Evolutionary conservation across 1,140 invertebrate genomes (phyloP).

Genomic region (Musca vetustissima): DNA sequence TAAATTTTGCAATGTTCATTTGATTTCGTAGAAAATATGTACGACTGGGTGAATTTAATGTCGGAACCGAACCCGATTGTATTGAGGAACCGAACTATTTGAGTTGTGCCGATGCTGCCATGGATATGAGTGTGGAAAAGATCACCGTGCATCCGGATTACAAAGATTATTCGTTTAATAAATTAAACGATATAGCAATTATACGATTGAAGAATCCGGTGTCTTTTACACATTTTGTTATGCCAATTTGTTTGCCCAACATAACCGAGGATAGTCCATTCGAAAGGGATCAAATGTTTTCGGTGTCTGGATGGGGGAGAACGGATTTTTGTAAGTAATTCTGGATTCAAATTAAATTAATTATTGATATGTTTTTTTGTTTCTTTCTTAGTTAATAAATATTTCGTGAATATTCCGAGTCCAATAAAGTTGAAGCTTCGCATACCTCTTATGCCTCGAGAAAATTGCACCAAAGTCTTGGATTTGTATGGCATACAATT

Average conservation of each 20-base stretch:
- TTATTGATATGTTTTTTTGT: not conserved
- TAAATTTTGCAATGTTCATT: not conserved
- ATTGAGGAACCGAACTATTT: constrained; percentile 48
- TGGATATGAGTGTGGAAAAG: constrained; percentile 51
- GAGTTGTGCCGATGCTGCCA: constrained; percentile 51
- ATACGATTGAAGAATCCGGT: constrained; percentile 74
- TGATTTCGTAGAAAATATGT: constrained; percentile 55
- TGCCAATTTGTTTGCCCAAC: constrained; percentile 76
- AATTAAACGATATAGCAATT: constrained; percentile 73
- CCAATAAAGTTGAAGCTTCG: constrained; percentile 52
- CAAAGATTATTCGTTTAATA: constrained; percentile 42
- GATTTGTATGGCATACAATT: constrained; percentile 54
- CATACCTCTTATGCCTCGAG: constrained; percentile 45
- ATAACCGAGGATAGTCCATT: constrained; percentile 55
- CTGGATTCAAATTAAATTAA: not conserved
- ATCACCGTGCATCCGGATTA: constrained; percentile 56
- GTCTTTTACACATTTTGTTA: constrained; percentile 70
- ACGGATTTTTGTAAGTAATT: constrained; percentile 61
- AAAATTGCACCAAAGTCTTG: constrained; percentile 46
- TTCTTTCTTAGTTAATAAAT: constrained; percentile 42
- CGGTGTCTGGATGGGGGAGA: constrained; percentile 82
- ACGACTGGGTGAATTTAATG: constrained; percentile 67
- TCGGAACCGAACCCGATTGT: constrained; percentile 61
- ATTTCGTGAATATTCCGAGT: constrained; percentile 50
- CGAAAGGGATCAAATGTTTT: constrained; percentile 59